Evolutionary conservation across 2,888 invertebrate species (phyloP), one percentile per base, ranked within the genome.

Genomic region (Syritta pipiens): DNA sequence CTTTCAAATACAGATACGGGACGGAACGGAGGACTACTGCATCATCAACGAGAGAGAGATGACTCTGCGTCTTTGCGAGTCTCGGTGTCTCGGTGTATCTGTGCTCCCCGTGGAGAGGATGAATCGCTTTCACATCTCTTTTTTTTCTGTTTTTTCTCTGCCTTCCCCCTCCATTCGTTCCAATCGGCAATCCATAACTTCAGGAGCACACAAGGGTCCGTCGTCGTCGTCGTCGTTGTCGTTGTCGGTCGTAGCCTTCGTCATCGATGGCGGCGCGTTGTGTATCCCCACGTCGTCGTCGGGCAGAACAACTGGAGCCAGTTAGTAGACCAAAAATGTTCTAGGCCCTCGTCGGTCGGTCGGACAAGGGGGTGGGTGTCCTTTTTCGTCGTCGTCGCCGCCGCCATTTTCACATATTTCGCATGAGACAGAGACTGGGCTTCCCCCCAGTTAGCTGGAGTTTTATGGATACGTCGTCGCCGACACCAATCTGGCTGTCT

Each of bases 221-320:
- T 20, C 14, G 26, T 63, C 49, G 51, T 67, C 59, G n/a, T n/a
- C n/a, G n/a, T n/a, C n/a, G n/a, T n/a, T n/a, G n/a, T n/a, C n/a
- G n/a, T n/a, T n/a, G n/a, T n/a, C n/a, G n/a, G n/a, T n/a, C n/a
- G 44, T 49, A 57, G 59, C 37, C 63, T 71, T 71, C 71, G 76
- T 71, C 76, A 71, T 71, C 71, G 24, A n/a, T 28, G 48, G 9
- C 44, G 46, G 60, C 42, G 42, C 35, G 40, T 35, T 44, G 55
- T 32, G 51, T 59, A 46, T 48, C 24, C 55, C 32, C 48, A 32
- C 65, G 65, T 60, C n/a, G n/a, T n/a, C n/a, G n/a, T n/a, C 10
- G 65, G 37, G 57, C 49, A 79, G 79, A 79, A 79, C 74, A 74
- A 79, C 74, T 79, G 79, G 79, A 79, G 79, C 79, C 79, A 74